Evolutionary conservation across 2,888 invertebrate genomes (phyloP).

Genomic region (Spodoptera picta): DNA sequence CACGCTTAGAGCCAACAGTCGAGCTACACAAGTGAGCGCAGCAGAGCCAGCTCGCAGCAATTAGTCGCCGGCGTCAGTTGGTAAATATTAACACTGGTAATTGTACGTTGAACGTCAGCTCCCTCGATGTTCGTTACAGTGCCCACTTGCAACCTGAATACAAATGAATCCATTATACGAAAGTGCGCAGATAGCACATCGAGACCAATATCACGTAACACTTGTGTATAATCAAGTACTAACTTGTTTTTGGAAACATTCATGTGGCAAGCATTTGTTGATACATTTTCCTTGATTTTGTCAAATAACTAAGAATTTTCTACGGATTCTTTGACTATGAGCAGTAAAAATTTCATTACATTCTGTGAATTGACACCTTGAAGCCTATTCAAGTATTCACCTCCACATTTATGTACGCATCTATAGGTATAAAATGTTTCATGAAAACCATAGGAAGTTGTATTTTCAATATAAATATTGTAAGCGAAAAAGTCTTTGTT

Average conservation of each 20-base stretch:
- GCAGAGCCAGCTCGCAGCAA: constrained; percentile 69
- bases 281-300: constrained; percentile 6
- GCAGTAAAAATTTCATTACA: not conserved
- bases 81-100: constrained; percentile 88
- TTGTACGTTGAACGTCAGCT: constrained; percentile 85
- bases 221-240: constrained; percentile 68
- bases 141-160: constrained; percentile 85
- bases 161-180: constrained; percentile 87
- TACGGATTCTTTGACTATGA: constrained; percentile 9
- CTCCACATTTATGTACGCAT: too few relatives aligned
- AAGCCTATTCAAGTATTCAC: constrained; percentile 1
- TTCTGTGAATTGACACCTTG: not conserved
- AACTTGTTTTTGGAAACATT: constrained; percentile 65
- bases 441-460: too few relatives aligned
- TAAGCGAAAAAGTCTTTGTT: constrained; percentile 2
- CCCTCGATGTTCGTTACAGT: constrained; percentile 86
- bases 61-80: constrained; percentile 85
- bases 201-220: constrained; percentile 76
- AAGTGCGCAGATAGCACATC: constrained; percentile 81
- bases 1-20: constrained; percentile 40
- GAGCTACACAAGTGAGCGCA: constrained; percentile 64
- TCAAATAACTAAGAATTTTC: constrained; percentile 12
- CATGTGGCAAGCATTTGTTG: constrained; percentile 16
- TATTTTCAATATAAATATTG: not conserved
- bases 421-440: too few relatives aligned